These are phyloP conservation scores for Limnothrissa miodon DNA, from an alignment of 2,113 vertebrate species.

Conservation along the genomic window DNA sequence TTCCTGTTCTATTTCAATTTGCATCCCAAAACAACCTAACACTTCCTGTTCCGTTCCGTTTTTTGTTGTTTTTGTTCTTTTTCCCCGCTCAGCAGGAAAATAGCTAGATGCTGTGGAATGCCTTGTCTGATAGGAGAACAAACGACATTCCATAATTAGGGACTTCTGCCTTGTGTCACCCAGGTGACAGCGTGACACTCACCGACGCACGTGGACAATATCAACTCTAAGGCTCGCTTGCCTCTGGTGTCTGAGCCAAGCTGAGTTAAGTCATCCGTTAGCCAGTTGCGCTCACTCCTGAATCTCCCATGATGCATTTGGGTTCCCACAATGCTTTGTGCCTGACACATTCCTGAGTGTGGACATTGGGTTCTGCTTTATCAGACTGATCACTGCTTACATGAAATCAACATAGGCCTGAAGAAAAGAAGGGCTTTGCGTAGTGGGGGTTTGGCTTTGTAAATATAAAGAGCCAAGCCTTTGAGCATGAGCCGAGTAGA, in stretches of 20 bases:
- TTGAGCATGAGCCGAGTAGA: not conserved
- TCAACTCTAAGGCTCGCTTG: not conserved
- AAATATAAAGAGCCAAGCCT: not conserved
- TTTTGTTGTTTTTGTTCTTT: not conserved
- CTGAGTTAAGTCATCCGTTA: not conserved
- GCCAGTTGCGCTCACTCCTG: not conserved
- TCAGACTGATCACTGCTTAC: not conserved
- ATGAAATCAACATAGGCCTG: not conserved
- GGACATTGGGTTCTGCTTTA: not conserved
- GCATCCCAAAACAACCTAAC: not conserved
- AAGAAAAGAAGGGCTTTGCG: not conserved
- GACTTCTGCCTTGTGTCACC: not conserved
- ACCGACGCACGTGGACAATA: not conserved
- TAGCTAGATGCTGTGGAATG: not conserved
- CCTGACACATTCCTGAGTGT: not conserved
- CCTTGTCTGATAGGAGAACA: not conserved
- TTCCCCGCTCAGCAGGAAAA: not conserved
- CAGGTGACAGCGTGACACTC: not conserved
- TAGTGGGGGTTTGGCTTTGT: not conserved
- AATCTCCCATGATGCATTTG: not conserved
- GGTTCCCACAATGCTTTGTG: not conserved
- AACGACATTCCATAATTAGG: not conserved
- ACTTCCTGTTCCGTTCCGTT: not conserved
- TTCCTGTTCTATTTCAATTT: not conserved
- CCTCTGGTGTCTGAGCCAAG: not conserved